These are phyloP conservation scores for Eulemur albifrons DNA, from an alignment of 2,797 vertebrate species.

Conservation along the genomic window DNA sequence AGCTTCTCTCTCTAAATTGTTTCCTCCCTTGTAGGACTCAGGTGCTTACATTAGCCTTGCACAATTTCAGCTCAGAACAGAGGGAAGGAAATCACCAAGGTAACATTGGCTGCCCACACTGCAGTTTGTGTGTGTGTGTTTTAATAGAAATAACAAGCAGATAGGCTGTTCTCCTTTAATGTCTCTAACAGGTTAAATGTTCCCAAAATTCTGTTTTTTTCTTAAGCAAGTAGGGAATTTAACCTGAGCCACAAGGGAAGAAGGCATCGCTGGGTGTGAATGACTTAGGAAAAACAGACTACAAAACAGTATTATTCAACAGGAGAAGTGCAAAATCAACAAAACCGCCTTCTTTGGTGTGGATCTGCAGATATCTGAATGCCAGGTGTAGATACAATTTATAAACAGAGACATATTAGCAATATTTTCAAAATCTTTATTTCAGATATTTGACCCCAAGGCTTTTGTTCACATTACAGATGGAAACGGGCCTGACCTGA, in stretches of 20 bases:
- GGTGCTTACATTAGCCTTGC: not conserved
- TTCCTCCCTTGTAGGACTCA: not conserved
- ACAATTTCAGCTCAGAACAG: not conserved
- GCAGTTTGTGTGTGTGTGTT: not conserved
- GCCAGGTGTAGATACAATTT: not conserved
- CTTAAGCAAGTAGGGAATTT: not conserved
- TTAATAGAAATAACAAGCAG: conserved; percentile 13
- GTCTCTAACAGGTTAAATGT: not conserved
- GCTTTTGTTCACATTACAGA: not conserved
- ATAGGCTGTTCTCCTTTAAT: not conserved
- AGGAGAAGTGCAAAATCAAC: not conserved
- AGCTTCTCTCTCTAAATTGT: not conserved
- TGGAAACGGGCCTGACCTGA: not conserved
- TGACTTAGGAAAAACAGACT: not conserved
- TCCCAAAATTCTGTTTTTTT: not conserved
- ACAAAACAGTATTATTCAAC: no score
- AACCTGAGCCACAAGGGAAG: not conserved
- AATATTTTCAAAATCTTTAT: not conserved
- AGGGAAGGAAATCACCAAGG: conserved; percentile 44
- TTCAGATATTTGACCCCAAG: not conserved
- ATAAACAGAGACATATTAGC: not conserved
- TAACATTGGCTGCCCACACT: not conserved
- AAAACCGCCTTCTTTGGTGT: not conserved
- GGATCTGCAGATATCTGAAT: not conserved
- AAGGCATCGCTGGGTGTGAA: not conserved